phyloP scores from a whole-genome alignment of 2,797 vertebrate species.

The Halcyon smyrnensis region DNA sequence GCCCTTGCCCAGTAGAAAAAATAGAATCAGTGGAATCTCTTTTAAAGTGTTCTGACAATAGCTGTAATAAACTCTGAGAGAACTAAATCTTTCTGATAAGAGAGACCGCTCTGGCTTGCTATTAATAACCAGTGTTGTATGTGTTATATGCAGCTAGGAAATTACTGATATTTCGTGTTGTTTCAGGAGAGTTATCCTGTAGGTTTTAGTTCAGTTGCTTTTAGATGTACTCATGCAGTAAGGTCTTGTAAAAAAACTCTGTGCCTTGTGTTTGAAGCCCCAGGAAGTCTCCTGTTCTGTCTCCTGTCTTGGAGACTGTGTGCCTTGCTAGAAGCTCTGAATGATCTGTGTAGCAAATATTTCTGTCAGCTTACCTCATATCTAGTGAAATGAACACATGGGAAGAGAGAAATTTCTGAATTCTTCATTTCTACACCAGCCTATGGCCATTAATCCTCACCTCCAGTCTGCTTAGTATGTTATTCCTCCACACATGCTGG shows the following conservation, averaged over 20 bases:
- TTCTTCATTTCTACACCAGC: not conserved
- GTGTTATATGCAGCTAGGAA: not conserved
- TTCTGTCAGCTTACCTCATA: not conserved
- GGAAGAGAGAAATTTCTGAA: not conserved
- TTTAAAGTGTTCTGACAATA: not conserved
- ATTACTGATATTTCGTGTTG: not conserved
- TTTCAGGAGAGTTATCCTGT: not conserved
- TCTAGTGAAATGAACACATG: not conserved
- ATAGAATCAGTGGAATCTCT: not conserved
- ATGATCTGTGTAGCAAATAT: slow-evolving; percentile 49
- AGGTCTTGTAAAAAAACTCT: not conserved
- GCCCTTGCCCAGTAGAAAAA: not conserved
- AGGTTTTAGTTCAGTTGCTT: not conserved
- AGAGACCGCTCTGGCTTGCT: not conserved
- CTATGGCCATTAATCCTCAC: not conserved
- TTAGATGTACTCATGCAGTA: not conserved
- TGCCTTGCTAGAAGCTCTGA: slow-evolving; percentile 10
- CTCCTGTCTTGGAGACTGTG: slow-evolving; percentile 39
- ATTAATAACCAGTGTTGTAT: not conserved
- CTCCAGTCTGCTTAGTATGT: not conserved
- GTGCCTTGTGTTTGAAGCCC: slow-evolving; percentile 47
- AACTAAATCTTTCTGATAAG: not conserved
- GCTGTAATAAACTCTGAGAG: not conserved
- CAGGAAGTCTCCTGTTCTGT: not conserved
- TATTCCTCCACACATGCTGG: not conserved